phyloP scores from a whole-genome alignment of 30 jellyfish, hydroid and myxozoan genomes.

The Aurelia aurita complex sp. Pacific region DNA sequence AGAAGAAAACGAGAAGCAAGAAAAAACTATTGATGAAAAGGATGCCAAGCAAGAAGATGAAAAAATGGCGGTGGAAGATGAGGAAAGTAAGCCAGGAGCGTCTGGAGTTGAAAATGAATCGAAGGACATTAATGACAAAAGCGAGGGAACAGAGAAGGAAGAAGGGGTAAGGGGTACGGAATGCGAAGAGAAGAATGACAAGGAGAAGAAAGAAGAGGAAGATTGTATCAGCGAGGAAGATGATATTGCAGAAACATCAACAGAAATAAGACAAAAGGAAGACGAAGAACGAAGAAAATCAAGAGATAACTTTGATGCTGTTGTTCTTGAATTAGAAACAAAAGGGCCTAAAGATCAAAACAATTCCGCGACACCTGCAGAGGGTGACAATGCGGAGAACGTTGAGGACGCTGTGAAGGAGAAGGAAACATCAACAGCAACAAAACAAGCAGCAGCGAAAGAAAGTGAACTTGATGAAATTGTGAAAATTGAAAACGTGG shows the following conservation, averaged over 20 bases:
- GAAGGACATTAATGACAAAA: no score
- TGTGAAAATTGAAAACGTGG: conserved; percentile 1
- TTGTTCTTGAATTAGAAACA: conserved; percentile 38
- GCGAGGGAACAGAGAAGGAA: not conserved
- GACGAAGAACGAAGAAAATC: conserved; percentile 51
- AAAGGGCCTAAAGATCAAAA: not conserved
- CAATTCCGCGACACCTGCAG: not conserved
- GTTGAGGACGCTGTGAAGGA: not conserved
- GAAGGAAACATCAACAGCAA: not conserved
- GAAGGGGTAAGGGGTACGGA: not conserved
- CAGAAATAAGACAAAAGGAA: conserved; percentile 15
- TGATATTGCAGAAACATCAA: conserved; percentile 7
- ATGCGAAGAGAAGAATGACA: no score
- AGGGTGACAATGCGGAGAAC: conserved; percentile 1
- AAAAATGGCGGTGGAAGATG: not conserved
- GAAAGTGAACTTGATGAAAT: not conserved
- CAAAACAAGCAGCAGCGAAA: conserved; percentile 6
- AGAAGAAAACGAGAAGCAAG: conserved; percentile 4
- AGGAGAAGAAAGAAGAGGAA: not conserved
- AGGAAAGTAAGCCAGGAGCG: not conserved
- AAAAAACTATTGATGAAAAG: not conserved
- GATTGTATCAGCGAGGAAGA: not conserved
- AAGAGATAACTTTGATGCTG: conserved; percentile 56
- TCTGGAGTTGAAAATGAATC: not conserved
- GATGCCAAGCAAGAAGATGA: not conserved